Percentiles rank a stretch among this genome's conserved stretches.
Conservation (phyloP, 2,888 invertebrate genomes). For the Tanytarsus gracilentus region DNA sequence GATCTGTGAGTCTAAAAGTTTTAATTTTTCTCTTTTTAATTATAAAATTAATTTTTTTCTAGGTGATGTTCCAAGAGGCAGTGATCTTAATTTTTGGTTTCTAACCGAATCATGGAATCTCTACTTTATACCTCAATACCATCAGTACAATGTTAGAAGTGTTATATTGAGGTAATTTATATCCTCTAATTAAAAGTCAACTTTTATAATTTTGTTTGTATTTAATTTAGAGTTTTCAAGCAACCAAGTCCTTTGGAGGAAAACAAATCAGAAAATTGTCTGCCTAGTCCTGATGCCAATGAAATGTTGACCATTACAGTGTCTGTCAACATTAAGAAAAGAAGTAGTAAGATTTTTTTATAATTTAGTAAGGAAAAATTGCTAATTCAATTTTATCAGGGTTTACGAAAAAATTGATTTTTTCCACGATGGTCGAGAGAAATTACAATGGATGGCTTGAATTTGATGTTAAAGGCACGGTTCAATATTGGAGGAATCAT, state of each 20-base stretch:
- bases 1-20: not conserved
- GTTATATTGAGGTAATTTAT: conserved; percentile 4
- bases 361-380: too few species aligned
- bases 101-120: conserved; percentile 8
- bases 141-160: conserved; percentile 5
- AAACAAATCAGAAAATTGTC: not conserved
- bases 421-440: not conserved
- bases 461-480: conserved; percentile 22
- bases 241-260: not conserved
- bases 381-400: too few species aligned
- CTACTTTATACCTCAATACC: conserved; percentile 13
- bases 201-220: not conserved
- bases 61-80: conserved; percentile 11
- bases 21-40: not conserved
- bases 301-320: conserved; percentile 4
- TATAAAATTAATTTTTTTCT: not conserved
- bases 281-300: not conserved
- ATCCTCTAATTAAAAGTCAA: not conserved
- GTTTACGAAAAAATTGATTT: conserved; percentile 6
- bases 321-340: conserved; percentile 3
- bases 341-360: conserved; percentile 11
- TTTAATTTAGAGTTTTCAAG: not conserved
- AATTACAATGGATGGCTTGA: conserved; percentile 28
- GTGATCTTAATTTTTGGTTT: conserved; percentile 1
- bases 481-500: conserved; percentile 26